Evolutionary conservation across 2,113 vertebrate species (phyloP), one percentile per base, ranked within the genome.

Genomic region (Forbesichthys papilliferus): DNA sequence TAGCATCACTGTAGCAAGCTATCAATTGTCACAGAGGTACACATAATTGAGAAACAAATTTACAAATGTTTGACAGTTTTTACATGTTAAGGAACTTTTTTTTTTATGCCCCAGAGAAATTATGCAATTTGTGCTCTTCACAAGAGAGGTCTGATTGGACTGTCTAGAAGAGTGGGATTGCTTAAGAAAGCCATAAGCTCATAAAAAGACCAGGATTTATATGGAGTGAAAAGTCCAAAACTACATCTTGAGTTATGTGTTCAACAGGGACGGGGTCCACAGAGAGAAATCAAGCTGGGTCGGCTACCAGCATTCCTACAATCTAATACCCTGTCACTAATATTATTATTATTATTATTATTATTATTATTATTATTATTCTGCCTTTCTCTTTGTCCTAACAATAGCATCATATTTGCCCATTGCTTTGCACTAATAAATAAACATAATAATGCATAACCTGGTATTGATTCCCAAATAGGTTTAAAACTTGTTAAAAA

Each of bases 181-280:
- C 48, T 61, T 82, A 63, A 64, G 64, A 34, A 77, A 81, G 75
- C 69, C 64, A 63, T 61, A 59, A 77, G 68, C 86, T 77, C 78
- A 83, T 87, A 87, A 88, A 87, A 71, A 1, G 47, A 62, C 4
- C 65, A 77, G 75, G 85, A 88, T 88, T 90, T 87, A 86, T 87
- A 72, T 74, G 82, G 73, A 76, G 76, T 68, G 79, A 82, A 75
- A 76, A 77, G 68, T 83, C 74, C 83, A 82, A 75, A 64, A 79
- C 72, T 71, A 75, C 78, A 57, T 74, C 51, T 53, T 81, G 84
- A 90, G 80, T 85, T 84, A 83, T 86, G 77, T 66, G 77, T 82
- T 69, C 66, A 82, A 49, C 74, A 48, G 75, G 75, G 80, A 80
- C 69, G 75, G 81, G 36, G 80, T 84, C 77, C 68, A 81, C 69